Evolutionary conservation across 2,113 vertebrate genomes (phyloP).

Genomic region (Puma concolor): DNA sequence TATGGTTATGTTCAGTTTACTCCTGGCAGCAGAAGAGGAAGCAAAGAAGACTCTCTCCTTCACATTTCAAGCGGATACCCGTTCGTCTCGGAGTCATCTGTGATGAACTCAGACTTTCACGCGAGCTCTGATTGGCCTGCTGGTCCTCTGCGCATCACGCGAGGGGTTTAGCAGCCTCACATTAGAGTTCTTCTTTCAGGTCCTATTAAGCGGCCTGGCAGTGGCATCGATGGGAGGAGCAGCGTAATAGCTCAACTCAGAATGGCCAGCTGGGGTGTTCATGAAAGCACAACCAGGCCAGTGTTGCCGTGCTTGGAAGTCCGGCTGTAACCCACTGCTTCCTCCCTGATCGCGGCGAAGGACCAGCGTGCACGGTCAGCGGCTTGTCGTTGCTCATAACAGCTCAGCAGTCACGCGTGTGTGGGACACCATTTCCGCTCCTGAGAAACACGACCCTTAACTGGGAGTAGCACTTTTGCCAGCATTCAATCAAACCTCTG

Average conservation of each 20-base stretch:
- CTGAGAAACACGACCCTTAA: accelerated
- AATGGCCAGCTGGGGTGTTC: no score
- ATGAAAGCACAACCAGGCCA: no score
- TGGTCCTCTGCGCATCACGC: accelerated
- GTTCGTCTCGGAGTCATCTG: not conserved
- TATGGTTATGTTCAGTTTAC: not conserved
- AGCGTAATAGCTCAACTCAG: accelerated
- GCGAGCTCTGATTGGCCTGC: no score
- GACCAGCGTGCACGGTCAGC: accelerated
- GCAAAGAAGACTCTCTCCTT: no score
- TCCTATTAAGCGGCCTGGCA: not conserved
- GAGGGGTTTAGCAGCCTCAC: not conserved
- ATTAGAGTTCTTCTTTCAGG: not conserved
- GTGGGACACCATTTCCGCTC: accelerated
- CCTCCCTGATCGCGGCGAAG: not conserved
- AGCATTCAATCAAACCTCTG: not conserved
- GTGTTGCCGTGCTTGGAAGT: no score
- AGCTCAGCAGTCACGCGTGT: accelerated
- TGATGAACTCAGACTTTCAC: no score
- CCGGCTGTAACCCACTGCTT: not conserved
- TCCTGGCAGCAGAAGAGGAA: no score
- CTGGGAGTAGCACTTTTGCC: no score
- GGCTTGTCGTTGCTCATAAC: no score
- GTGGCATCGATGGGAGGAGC: accelerated
- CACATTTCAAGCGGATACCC: not conserved